Conservation (phyloP, 2,113 vertebrate genomes). For the Ranitomeya variabilis region DNA sequence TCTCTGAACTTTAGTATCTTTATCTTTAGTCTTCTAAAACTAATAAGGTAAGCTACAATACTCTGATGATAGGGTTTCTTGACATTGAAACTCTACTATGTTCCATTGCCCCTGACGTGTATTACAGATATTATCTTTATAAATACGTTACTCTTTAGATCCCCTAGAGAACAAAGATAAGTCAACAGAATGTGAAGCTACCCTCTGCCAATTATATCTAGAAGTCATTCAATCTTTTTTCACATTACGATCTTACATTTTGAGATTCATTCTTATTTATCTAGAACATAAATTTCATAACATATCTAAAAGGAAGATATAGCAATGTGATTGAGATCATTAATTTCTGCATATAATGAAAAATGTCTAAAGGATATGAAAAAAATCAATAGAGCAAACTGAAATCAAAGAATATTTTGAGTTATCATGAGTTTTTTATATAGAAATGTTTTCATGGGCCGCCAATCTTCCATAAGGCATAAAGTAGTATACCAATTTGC, state of each 20-base stretch:
- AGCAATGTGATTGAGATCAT: not conserved
- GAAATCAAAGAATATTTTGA: not conserved
- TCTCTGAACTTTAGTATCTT: constrained; percentile 15
- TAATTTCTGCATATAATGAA: not conserved
- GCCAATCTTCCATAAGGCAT: no score
- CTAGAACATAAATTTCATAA: no score
- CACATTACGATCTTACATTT: not conserved
- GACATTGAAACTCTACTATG: constrained; percentile 10
- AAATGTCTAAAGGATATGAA: not conserved
- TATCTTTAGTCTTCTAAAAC: constrained; percentile 13
- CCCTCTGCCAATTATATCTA: not conserved
- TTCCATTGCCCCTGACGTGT: not conserved
- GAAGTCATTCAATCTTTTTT: not conserved
- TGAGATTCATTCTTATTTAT: no score
- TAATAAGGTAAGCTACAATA: constrained; percentile 1
- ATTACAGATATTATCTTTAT: constrained; percentile 9
- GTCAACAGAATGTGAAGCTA: not conserved
- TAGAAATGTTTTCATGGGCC: no score
- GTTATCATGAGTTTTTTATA: no score
- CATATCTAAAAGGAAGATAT: no score
- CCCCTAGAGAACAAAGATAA: not conserved
- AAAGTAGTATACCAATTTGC: no score
- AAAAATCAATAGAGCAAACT: not conserved
- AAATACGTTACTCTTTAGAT: not conserved
- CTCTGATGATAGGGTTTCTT: constrained; percentile 17